phyloP scores from a whole-genome alignment of 2,113 vertebrate genomes.

The Calidris pygmaea region DNA sequence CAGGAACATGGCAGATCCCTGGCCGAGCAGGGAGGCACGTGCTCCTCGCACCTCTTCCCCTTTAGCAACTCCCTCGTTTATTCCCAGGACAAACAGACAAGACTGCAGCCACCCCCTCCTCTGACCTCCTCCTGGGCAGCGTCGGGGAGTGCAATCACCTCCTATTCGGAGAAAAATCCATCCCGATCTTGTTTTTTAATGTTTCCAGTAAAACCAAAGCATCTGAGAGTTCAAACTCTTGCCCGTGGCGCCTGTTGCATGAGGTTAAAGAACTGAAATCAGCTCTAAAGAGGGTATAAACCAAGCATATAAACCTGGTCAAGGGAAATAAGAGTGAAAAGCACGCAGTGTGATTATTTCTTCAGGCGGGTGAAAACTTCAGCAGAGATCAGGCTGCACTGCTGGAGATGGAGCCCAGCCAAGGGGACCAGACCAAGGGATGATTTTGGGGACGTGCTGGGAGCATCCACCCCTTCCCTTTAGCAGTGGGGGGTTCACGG shows the following conservation, averaged over 20 bases:
- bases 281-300: neutral
- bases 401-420: neutral
- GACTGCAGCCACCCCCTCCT: neutral
- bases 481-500: rapidly evolving
- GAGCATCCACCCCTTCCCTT: too few species aligned
- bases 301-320: neutral
- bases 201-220: conserved; percentile 14
- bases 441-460: rapidly evolving
- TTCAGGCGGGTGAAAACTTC: neutral
- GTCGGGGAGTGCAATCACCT: neutral
- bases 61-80: neutral
- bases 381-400: neutral
- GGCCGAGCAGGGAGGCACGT: neutral
- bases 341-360: neutral
- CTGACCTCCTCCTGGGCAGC: neutral
- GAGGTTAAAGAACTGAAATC: neutral
- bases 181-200: neutral
- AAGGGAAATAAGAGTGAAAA: neutral
- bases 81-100: neutral
- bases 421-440: neutral
- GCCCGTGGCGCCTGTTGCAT: neutral
- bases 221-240: neutral
- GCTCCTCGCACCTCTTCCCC: neutral
- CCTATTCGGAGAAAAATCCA: neutral
- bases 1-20: neutral